Base-by-base conservation (phyloP, 53 echinoderm and acorn worm species). In the Pentamera pediparva region DNA sequence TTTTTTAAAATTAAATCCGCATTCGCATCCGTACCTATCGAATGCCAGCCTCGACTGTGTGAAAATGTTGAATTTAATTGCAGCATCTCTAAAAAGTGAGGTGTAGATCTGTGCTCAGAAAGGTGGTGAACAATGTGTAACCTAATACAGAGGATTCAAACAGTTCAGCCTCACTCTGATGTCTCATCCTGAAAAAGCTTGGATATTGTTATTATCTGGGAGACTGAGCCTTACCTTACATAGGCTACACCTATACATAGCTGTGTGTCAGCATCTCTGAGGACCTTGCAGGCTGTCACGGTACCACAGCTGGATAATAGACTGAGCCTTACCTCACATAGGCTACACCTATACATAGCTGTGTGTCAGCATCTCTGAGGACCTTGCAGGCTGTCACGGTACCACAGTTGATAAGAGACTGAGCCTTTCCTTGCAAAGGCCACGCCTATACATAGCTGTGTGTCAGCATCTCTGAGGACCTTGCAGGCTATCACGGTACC, bases 261-360 rank as follows among this genome's bases (percentile, higher is more conserved):
- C 39, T 79, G 78, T 75, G n/a, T n/a, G 37, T 88, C 89, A 2
- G 70, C 59, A 43, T 89, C 93, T 29, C 76, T 41, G 15, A 89
- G 76, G 19, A 93, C 49, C 37, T 85, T 77, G 50, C 84, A 86
- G 15, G 62, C 80, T 10, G 86, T 61, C 48, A 93, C 87, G 3
- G 60, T 62, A n/a, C 52, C 25, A 15, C 43, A 15, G 15, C 15
- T 15, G 5, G 11, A 40, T 4, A n/a, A 13, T 11, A 62, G n/a
- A n/a, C n/a, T n/a, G n/a, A n/a, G n/a, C n/a, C 89, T 74, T n/a
- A 87, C 93, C 86, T 84, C 39, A 93, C 76, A 45, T 81, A 87
- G 1, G 89, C 93, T 54, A 93, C 62, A 6, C 89, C 88, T 54
- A 92, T 92, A 60, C 87, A 87, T 19, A 69, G 38, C 39, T 79